Evolutionary conservation across 1,140 invertebrate species (phyloP).

Genomic region (Spodoptera frugiperda): DNA sequence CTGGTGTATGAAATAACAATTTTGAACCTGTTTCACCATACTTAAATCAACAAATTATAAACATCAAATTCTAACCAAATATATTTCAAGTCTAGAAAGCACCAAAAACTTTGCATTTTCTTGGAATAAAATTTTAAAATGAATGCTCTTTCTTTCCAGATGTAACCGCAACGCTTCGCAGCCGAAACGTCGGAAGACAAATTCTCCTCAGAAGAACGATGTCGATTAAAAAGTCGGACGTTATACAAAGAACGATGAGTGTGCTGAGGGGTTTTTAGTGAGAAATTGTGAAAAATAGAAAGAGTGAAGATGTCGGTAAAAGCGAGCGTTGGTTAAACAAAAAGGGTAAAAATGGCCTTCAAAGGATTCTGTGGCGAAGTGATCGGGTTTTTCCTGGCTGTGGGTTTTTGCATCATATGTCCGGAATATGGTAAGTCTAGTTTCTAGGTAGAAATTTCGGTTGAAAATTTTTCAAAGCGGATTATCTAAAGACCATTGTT

Average conservation of each 20-base stretch:
- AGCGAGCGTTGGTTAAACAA: conserved; percentile 77
- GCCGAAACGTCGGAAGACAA: conserved; percentile 44
- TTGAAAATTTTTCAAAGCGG: not conserved
- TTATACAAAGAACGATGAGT: conserved; percentile 62
- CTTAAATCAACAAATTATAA: no score
- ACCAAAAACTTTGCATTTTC: no score
- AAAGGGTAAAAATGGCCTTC: conserved; percentile 77
- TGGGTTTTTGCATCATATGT: conserved; percentile 77
- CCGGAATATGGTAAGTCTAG: conserved; percentile 79
- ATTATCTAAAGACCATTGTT: not conserved
- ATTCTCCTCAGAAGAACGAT: conserved; percentile 55
- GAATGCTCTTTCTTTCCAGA: conserved; percentile 67
- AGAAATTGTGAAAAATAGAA: conserved; percentile 62
- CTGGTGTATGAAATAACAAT: no score
- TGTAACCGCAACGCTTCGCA: conserved; percentile 53
- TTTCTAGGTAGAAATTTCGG: conserved; percentile 32
- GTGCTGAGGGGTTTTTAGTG: conserved; percentile 63
- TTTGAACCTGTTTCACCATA: no score
- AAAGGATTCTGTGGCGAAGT: conserved; percentile 75
- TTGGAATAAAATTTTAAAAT: not conserved
- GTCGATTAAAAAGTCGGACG: conserved; percentile 56
- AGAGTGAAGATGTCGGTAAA: conserved; percentile 78
- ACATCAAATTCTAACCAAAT: no score
- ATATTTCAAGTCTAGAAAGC: no score
- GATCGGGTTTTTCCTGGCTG: conserved; percentile 77